Evolutionary conservation across 2,888 invertebrate species (phyloP).

Genomic region (Abrostola triplasia): DNA sequence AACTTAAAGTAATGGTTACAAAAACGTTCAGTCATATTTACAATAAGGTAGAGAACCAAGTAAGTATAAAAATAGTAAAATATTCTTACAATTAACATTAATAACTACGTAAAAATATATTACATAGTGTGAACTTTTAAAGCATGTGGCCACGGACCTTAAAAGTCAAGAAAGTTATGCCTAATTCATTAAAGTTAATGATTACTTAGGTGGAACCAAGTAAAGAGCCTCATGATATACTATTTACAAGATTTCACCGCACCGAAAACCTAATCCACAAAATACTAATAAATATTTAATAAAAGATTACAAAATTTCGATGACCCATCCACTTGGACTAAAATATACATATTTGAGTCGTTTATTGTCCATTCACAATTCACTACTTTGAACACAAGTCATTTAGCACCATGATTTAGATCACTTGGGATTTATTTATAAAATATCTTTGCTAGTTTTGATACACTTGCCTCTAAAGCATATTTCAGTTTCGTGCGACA

Average conservation of each 20-base stretch:
- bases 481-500: conserved; percentile 96
- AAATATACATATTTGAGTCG: conserved; percentile 28
- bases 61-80: conserved; percentile 67
- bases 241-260: conserved; percentile 86
- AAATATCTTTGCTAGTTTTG: conserved; percentile 87
- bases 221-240: conserved; percentile 74
- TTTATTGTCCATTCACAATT: conserved; percentile 50
- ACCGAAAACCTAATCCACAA: conserved; percentile 58
- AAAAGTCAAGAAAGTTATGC: conserved; percentile 52
- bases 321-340: conserved; percentile 23
- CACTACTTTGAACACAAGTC: conserved; percentile 78
- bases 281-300: conserved; percentile 57
- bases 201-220: conserved; percentile 78
- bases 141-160: conserved; percentile 67
- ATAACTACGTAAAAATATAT: conserved; percentile 58
- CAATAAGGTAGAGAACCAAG: conserved; percentile 36
- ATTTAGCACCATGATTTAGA: conserved; percentile 67
- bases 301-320: conserved; percentile 44
- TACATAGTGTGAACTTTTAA: conserved; percentile 64
- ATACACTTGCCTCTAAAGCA: conserved; percentile 95
- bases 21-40: conserved; percentile 74
- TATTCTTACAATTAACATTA: conserved; percentile 57
- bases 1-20: conserved; percentile 62
- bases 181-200: conserved; percentile 48
- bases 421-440: conserved; percentile 68